These are phyloP conservation scores for Pangasius larnaudii DNA, from an alignment of 2,797 vertebrate genomes.

Conservation along the genomic window DNA sequence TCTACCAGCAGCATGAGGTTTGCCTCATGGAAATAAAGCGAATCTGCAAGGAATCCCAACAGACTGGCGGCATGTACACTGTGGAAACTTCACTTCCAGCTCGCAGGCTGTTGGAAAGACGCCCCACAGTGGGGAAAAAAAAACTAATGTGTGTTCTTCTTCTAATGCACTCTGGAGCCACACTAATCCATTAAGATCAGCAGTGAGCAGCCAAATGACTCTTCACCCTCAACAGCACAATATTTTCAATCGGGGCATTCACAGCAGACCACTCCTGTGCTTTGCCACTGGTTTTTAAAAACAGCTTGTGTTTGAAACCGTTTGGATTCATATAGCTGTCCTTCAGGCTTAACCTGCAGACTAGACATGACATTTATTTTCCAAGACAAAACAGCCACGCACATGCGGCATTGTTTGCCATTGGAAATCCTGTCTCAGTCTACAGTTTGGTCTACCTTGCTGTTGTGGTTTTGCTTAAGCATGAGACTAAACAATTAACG, in stretches of 20 bases:
- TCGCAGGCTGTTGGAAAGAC: constrained; percentile 20
- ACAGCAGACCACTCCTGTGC: neutral
- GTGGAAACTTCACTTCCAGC: constrained; percentile 32
- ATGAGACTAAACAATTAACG: constrained; percentile 36
- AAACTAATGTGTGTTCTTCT: constrained; percentile 22
- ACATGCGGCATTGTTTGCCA: neutral
- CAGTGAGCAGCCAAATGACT: neutral
- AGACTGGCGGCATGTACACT: neutral
- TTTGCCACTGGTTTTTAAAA: neutral
- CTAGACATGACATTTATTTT: constrained; percentile 2
- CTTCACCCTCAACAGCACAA: neutral
- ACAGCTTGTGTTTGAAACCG: neutral
- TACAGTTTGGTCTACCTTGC: neutral
- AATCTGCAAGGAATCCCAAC: constrained; percentile 10
- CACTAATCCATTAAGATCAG: constrained; percentile 13
- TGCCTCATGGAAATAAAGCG: neutral
- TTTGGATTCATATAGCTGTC: neutral
- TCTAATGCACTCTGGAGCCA: constrained; percentile 22
- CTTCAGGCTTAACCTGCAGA: constrained; percentile 6
- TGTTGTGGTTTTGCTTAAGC: constrained; percentile 23
- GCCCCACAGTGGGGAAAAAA: constrained; percentile 18
- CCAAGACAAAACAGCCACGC: constrained; percentile 22
- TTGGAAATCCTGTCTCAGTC: constrained; percentile 17
- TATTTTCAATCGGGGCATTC: neutral
- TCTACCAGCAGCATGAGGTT: neutral